Base-by-base conservation (phyloP, 2,113 vertebrate species). In the Thymallus thymallus region DNA sequence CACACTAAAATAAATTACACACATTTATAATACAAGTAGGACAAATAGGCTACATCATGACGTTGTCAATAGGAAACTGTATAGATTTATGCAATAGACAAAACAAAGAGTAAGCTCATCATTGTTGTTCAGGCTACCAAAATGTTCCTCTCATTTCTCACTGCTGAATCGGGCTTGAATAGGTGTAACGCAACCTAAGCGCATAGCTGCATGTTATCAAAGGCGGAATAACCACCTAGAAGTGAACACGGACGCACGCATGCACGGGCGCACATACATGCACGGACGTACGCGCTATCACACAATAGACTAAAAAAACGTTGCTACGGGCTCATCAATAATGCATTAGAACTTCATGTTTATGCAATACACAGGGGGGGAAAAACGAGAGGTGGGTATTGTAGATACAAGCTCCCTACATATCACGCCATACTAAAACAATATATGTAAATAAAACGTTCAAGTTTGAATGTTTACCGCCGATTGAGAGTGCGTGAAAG, bases 281-380 rank as follows among this genome's bases (percentile, higher is more conserved):
- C 64, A 51, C 24, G 10, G 22, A 35, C 51, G 14, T 68, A 12
- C 80, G 41, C 73, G 16, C 16, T 2, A 26, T 29, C 30, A 45
- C 23, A 56, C 41, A 63, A 16, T 14, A 61, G 71, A 81, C 75
- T 80, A 82, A 78, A 88, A 88, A 78, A 84, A 86, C 87, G 84
- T 82, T 68, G 87, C 83, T 66, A 63, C 32, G 78, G 68, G 85
- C 92, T 94, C 84, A 96, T 96, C 92, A 94, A 96, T 96, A 94
- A 96, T 96, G 95, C 94, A 96, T 94, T 85, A 77, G 67, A 80
- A 80, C 76, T 92, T 92, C 90, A 94, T 95, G 92, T 95, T 93
- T 94, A 95, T 95, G 94, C 93, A 96, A 93, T 94, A 92, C 84
- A 86, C 79, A 90, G 85, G 86, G 90, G 84, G 80, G 85, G 87